These are phyloP conservation scores for Euleptes europaea DNA, from an alignment of 2,113 vertebrate genomes.

Conservation along the genomic window DNA sequence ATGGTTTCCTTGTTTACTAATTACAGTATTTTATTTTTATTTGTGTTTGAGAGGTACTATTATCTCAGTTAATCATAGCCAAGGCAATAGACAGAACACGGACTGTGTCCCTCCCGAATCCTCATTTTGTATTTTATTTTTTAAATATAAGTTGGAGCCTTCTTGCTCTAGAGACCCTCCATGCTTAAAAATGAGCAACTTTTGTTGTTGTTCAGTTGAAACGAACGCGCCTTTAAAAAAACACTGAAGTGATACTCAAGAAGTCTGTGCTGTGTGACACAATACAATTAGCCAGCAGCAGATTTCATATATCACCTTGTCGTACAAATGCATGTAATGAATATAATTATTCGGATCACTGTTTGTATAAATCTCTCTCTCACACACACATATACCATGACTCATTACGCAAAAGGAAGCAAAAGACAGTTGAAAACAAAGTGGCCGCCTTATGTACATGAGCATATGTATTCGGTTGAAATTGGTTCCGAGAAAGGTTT, in stretches of 20 bases:
- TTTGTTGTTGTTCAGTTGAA: background rate
- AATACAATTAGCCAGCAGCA: background rate
- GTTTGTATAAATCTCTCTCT: background rate
- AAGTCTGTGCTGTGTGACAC: background rate
- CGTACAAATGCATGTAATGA: background rate
- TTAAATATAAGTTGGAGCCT: background rate
- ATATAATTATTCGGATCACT: constrained; percentile 8
- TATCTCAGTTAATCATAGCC: constrained; percentile 1
- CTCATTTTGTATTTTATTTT: constrained; percentile 2
- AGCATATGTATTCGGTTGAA: background rate
- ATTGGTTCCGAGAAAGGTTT: background rate
- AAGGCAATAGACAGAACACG: background rate
- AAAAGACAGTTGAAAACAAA: constrained; percentile 15
- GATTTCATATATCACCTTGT: constrained; percentile 1
- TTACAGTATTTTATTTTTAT: background rate
- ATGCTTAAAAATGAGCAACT: background rate
- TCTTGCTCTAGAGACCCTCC: background rate
- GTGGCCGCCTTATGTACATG: background rate
- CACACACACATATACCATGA: background rate
- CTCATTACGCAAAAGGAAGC: constrained; percentile 1
- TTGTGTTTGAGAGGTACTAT: constrained; percentile 13
- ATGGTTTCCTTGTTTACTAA: background rate
- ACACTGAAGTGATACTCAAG: background rate
- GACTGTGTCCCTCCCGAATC: background rate
- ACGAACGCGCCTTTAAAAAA: background rate